Percentiles rank a stretch among this genome's conserved stretches.
These are phyloP conservation scores for Lerema accius DNA, from an alignment of 1,140 invertebrate genomes.

Conservation along the genomic window DNA sequence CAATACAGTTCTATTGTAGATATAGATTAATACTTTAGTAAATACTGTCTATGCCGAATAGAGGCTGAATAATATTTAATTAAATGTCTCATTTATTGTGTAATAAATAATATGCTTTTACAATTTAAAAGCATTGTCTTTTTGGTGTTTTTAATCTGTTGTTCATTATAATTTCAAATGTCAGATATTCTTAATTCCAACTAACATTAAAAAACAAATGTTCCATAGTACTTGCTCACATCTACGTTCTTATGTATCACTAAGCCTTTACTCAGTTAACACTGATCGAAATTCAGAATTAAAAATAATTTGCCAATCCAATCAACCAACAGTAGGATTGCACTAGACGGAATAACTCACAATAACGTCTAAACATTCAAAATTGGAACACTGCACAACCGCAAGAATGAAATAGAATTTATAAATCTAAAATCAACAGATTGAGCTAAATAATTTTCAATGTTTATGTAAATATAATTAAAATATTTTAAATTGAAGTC, in stretches of 20 bases:
- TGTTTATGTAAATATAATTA: conserved; percentile 29
- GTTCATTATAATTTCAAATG: not conserved
- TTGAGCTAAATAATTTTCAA: conserved; percentile 54
- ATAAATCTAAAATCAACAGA: conserved; percentile 64
- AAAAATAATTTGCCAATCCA: conserved; percentile 23
- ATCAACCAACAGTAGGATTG: conserved; percentile 20
- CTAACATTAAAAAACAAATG: not conserved
- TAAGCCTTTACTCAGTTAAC: conserved; percentile 34
- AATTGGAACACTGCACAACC: conserved; percentile 72
- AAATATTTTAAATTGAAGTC: conserved; percentile 26
- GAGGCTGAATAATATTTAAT: too few relatives aligned
- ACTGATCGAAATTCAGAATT: conserved; percentile 17
- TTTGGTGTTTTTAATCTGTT: not conserved
- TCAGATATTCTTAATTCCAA: not conserved
- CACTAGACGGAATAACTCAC: conserved; percentile 64
- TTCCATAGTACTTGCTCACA: not conserved
- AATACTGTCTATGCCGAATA: too few relatives aligned
- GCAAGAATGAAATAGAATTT: conserved; percentile 53
- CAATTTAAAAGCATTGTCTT: conserved; percentile 1
- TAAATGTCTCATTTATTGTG: conserved; percentile 24
- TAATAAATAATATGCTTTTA: conserved; percentile 17
- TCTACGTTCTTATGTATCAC: conserved; percentile 14
- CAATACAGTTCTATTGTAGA: not conserved
- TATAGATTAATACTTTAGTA: not conserved
- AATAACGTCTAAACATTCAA: conserved; percentile 47